Base-by-base conservation (phyloP, 2,113 vertebrate genomes). In the Gobio gobio region DNA sequence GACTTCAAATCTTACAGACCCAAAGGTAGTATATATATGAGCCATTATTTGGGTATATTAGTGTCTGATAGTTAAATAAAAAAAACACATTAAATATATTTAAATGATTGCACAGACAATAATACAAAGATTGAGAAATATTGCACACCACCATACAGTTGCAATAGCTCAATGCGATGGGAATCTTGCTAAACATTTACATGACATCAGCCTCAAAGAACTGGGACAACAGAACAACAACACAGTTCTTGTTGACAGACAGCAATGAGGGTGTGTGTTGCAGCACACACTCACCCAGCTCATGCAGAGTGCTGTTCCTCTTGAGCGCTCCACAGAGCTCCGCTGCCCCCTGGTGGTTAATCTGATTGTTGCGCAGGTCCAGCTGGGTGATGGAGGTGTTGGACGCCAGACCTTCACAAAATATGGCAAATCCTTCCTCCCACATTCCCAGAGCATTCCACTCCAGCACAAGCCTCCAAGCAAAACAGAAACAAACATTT, bases 341-440 rank as follows among this genome's bases (percentile, higher is more conserved):
- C 33, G 92, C 94, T 0, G 96, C 97, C 16, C 97, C 98, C 22
- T 94, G 94, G 87, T 98, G 98, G 93, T 91, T 97, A 90, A 99
- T 96, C 93, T 99, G 98, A 89, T 99, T 99, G 88, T 97, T 99
- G 76, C 98, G 97, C 64, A 99, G 94, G 90, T 99, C 98, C 18
- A 99, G 94, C 40, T 87, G 93, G 8, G 72, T 93, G 36, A 99
- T 94, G 13, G 33, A 6, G 0, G 29, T 49, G 79, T 96, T 99
- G 87, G 91, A 93, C 9, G 93, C 91, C 83, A 99, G 88, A 10
- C 96, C 97, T 22, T 96, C 94, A 73, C 97, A 98, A 88, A 99
- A 96, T 3, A 94, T 74, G 0, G 96, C 94, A 54, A 99, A 99
- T 84, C 95, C 93, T 24, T 98, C 96, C 0, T 97, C 96, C 96